A percentile compares a stretch with the other conserved stretches of the same genome.
These are phyloP conservation scores for Nephrotoma flavescens DNA, from an alignment of 2,888 invertebrate species.

Conservation along the genomic window DNA sequence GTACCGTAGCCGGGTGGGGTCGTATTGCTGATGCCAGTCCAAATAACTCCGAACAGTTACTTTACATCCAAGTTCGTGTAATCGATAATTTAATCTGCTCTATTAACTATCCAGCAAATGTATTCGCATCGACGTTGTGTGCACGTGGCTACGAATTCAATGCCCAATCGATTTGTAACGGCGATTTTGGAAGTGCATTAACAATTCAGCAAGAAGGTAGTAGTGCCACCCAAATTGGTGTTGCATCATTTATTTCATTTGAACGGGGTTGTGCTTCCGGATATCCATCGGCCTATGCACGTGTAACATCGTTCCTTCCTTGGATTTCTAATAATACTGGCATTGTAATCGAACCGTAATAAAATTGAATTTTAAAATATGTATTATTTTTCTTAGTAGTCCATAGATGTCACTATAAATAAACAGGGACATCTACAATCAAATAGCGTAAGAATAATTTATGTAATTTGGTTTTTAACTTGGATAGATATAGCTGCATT, in stretches of 20 bases:
- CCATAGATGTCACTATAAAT: background rate
- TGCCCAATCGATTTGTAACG: background rate
- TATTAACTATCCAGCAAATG: background rate
- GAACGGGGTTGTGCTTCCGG: background rate
- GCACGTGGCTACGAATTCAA: background rate
- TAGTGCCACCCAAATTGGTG: background rate
- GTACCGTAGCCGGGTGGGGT: background rate
- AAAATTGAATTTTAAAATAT: background rate
- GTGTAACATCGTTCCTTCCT: background rate
- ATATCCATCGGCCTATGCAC: background rate
- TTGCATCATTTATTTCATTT: background rate
- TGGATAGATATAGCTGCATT: background rate
- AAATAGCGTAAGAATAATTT: background rate
- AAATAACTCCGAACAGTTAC: background rate
- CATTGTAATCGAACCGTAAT: background rate
- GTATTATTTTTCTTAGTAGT: no score
- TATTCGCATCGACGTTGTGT: background rate
- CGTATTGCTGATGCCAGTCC: background rate
- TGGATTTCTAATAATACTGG: background rate
- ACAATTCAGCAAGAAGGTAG: background rate
- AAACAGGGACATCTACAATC: background rate
- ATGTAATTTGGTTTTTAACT: background rate
- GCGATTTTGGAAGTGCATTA: background rate
- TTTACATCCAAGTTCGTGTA: background rate
- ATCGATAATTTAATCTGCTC: background rate